A percentile compares a stretch with the other conserved stretches of the same genome.
Conservation (phyloP, 2,797 vertebrate species). For the Smutsia temminckii region DNA sequence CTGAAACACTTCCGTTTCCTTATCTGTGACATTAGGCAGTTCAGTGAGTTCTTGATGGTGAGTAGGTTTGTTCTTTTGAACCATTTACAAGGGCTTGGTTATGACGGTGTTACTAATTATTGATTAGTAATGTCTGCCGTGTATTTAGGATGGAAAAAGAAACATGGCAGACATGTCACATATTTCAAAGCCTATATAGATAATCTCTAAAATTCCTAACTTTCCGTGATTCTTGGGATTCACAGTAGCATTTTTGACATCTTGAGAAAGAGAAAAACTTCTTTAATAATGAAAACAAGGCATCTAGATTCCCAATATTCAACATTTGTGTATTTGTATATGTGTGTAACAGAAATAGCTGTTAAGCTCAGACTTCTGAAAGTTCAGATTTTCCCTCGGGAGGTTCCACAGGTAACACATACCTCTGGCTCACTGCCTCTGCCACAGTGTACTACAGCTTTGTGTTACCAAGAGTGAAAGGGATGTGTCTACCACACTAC, state of each 20-base stretch:
- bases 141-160: slow-evolving; percentile 8
- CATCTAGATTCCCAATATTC: neutral
- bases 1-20: neutral
- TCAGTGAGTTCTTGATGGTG: neutral
- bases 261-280: neutral
- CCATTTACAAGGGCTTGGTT: neutral
- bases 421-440: slow-evolving; percentile 1
- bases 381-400: slow-evolving; percentile 51
- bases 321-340: neutral
- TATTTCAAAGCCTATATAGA: neutral
- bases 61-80: neutral
- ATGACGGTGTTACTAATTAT: neutral
- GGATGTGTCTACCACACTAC: neutral
- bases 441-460: neutral
- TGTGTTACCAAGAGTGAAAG: neutral
- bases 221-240: slow-evolving; percentile 11
- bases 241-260: slow-evolving; percentile 8
- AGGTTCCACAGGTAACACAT: slow-evolving; percentile 30
- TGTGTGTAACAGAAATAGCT: slow-evolving; percentile 23
- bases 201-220: slow-evolving; percentile 8
- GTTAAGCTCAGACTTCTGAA: slow-evolving; percentile 28
- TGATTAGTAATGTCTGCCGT: slow-evolving; percentile 44
- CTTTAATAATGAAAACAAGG: slow-evolving; percentile 49
- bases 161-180: neutral
- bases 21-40: neutral